Evolutionary conservation across 2,113 vertebrate species (phyloP).

Genomic region (Tragelaphus scriptus): DNA sequence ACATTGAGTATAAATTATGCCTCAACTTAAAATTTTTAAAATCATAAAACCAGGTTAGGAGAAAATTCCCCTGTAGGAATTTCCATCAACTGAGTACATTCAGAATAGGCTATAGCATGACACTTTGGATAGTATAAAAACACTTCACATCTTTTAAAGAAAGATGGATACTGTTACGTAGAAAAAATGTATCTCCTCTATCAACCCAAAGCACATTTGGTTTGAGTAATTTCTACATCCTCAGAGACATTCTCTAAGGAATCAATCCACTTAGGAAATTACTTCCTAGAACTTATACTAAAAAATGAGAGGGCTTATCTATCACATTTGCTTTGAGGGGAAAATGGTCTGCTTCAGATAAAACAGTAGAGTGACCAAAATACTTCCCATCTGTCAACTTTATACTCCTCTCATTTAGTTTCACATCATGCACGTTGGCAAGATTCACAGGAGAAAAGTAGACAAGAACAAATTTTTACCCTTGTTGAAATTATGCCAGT

Average conservation of each 20-base stretch:
- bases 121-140: neutral
- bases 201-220: slow-evolving; percentile 27
- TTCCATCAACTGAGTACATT: neutral
- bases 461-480: slow-evolving; percentile 57
- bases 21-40: neutral
- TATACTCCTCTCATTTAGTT: slow-evolving; percentile 42
- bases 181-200: neutral
- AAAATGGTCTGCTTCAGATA: slow-evolving; percentile 65
- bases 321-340: slow-evolving; percentile 54
- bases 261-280: slow-evolving; percentile 65
- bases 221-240: slow-evolving; percentile 58
- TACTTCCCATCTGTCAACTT: slow-evolving; percentile 61
- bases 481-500: slow-evolving; percentile 14
- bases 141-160: neutral
- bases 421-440: slow-evolving; percentile 42
- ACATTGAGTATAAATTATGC: neutral
- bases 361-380: slow-evolving; percentile 63
- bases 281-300: slow-evolving; percentile 48
- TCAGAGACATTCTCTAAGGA: slow-evolving; percentile 51
- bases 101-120: neutral
- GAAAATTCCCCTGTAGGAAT: neutral
- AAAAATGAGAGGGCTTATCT: slow-evolving; percentile 46
- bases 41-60: neutral
- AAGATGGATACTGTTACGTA: neutral
- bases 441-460: slow-evolving; percentile 32